Evolutionary conservation across 2,797 vertebrate species (phyloP), one percentile per base, ranked within the genome.

Genomic region (Esox lucius): DNA sequence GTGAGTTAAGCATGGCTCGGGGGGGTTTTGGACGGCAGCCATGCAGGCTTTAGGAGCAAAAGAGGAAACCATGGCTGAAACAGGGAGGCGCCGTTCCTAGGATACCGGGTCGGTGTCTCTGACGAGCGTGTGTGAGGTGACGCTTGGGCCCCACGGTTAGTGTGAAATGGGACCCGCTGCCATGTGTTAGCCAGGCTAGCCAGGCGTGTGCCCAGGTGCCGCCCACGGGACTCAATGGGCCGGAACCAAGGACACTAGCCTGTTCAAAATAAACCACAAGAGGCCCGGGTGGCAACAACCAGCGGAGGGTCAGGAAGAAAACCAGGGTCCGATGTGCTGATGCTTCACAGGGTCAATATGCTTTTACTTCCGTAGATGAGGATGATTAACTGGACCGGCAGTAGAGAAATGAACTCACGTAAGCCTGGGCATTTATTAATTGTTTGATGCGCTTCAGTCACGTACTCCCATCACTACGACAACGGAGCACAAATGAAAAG

Each of bases 61-160:
- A 64, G 17, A 73, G 35, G 42, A 42, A 51, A 67, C 13, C 4
- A 6, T 78, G 48, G 71, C 75, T 75, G 72, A 48, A 81, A 66
- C 80, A 15, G 71, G 77, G 71, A 51, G 75, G 66, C 61, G 65
- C 46, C 3, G 59, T 83, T 80, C 80, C 75, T 75, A 78, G 79
- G 77, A 79, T 68, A 82, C 56, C 68, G 53, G 78, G 72, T 48
- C 73, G 73, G 64, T 72, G 59, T 73, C 71, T 26, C 70, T 64
- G 72, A 75, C 49, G 31, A 71, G 56, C 42, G 15, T 53, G 61
- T 35, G 39, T 26, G 75, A 78, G 69, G 67, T 76, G 76, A 70
- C 48, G 74, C 56, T 46, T 56, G 73, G 70, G 79, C 83, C 81
- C 31, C 74, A 83, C 78, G 74, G 80, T 74, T 81, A 84, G 69